Conservation (phyloP, 2,113 vertebrate genomes). For the Psittacula cyanocephala region DNA sequence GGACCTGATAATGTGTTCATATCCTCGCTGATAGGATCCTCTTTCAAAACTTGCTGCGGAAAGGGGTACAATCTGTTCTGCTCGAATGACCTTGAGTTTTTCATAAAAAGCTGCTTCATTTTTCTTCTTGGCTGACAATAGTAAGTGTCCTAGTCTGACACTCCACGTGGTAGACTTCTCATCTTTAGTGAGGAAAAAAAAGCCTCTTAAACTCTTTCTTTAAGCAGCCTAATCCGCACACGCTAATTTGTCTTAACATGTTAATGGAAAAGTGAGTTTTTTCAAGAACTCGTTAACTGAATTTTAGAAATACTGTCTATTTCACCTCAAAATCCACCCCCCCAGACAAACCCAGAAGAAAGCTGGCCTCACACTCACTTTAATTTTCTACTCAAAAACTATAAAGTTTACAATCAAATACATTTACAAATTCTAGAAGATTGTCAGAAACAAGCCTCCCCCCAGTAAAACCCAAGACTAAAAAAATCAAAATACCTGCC, state of each 20-base stretch:
- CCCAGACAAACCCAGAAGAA: background rate
- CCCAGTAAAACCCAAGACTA: background rate
- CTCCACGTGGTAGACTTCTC: constrained; percentile 90
- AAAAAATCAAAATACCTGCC: background rate
- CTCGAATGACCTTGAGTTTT: constrained; percentile 88
- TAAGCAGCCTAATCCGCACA: background rate
- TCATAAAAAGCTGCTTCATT: constrained; percentile 83
- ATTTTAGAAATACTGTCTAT: background rate
- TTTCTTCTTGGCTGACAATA: constrained; percentile 90
- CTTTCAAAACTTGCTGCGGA: constrained; percentile 98
- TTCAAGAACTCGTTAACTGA: background rate
- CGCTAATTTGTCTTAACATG: background rate
- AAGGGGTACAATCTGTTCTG: constrained; percentile 96
- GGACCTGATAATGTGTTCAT: constrained; percentile 95
- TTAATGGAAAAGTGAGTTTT: background rate
- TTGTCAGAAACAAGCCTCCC: background rate
- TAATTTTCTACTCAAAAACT: background rate
- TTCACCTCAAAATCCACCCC: background rate
- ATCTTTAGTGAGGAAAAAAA: constrained; percentile 71
- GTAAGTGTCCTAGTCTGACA: constrained; percentile 88
- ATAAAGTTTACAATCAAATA: background rate
- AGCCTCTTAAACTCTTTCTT: background rate
- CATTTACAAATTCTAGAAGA: background rate
- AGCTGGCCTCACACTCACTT: background rate
- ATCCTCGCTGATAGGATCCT: constrained; percentile 97